phyloP scores from a whole-genome alignment of 2,113 vertebrate genomes.

The Orientallactaga bullata region DNA sequence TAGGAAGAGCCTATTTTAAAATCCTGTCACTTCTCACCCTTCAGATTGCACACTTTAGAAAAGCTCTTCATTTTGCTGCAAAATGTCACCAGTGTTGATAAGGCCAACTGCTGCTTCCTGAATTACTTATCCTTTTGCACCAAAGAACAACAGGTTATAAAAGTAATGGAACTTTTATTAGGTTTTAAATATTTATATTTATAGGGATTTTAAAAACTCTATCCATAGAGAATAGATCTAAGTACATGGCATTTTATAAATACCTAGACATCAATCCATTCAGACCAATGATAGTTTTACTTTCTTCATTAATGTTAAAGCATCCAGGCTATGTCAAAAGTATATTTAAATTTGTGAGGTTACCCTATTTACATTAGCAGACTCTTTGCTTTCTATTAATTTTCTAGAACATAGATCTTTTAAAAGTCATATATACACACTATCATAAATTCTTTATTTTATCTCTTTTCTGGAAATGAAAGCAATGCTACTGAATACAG shows the following conservation, averaged over 20 bases:
- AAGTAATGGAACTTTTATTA: constrained; percentile 52
- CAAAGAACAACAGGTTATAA: constrained; percentile 37
- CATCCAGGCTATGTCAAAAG: background rate
- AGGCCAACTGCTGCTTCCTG: background rate
- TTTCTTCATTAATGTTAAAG: background rate
- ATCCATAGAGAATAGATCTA: constrained; percentile 3
- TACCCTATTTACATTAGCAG: background rate
- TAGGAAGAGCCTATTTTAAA: background rate
- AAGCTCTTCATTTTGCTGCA: background rate
- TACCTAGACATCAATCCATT: background rate
- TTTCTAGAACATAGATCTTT: background rate
- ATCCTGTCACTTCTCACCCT: background rate
- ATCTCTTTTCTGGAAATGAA: background rate
- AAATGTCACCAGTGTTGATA: constrained; percentile 58
- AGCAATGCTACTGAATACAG: background rate
- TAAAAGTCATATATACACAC: background rate
- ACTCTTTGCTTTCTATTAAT: background rate
- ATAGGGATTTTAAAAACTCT: background rate
- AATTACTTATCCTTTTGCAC: constrained; percentile 33
- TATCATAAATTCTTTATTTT: background rate
- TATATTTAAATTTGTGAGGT: background rate
- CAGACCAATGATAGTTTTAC: background rate
- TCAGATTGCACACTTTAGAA: constrained; percentile 2
- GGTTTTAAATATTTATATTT: constrained; percentile 71
- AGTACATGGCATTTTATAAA: background rate